A percentile compares a stretch with the other conserved stretches of the same genome.
phyloP scores from a whole-genome alignment of 2,113 vertebrate genomes.

The Leptocoma aspasia region DNA sequence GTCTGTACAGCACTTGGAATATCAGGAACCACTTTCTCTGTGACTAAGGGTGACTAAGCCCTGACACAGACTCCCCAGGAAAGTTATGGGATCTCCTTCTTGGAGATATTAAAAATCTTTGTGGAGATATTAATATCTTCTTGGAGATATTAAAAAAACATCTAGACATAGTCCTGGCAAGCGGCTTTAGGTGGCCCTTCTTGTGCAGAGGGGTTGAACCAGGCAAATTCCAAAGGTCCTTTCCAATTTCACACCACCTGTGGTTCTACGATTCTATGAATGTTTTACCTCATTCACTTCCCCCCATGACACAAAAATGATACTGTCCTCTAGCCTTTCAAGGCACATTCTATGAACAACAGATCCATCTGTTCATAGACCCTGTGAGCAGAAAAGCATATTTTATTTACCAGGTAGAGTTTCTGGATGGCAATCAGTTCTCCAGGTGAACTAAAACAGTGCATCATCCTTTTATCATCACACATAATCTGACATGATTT shows the following conservation, averaged over 20 bases:
- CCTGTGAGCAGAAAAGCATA: not conserved
- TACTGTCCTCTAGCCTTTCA: not conserved
- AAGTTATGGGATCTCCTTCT: not conserved
- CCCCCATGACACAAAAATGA: not conserved
- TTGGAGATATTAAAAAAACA: not conserved
- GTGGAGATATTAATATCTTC: too few species aligned
- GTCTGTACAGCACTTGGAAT: not conserved
- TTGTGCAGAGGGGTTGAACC: not conserved
- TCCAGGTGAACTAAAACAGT: not conserved
- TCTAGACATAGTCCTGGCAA: not conserved
- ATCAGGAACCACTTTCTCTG: not conserved
- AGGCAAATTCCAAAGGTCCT: not conserved
- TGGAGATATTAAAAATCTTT: not conserved
- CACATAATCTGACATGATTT: not conserved
- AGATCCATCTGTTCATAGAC: not conserved
- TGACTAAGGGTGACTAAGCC: not conserved
- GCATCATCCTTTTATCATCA: not conserved
- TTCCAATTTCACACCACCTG: not conserved
- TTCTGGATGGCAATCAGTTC: not conserved
- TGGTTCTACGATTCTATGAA: not conserved
- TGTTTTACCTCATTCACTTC: not conserved
- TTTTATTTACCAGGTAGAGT: not conserved
- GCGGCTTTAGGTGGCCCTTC: not conserved
- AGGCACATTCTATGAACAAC: not conserved
- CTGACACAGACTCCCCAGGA: not conserved